These are phyloP conservation scores for Amazona ochrocephala DNA, from an alignment of 2,797 vertebrate genomes.

Conservation along the genomic window DNA sequence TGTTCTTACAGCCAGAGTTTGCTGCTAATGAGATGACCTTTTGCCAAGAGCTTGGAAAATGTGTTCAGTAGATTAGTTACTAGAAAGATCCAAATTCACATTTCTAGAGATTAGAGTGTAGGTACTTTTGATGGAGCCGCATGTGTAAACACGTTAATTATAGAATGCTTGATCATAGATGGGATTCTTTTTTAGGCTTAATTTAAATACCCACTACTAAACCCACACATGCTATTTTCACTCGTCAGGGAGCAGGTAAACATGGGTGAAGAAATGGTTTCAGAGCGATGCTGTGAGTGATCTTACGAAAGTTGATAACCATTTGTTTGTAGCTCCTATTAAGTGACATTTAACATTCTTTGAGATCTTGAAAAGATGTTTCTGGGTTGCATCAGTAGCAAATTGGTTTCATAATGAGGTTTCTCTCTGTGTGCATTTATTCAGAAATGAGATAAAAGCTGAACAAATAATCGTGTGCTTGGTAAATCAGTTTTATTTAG, in stretches of 20 bases:
- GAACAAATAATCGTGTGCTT: not conserved
- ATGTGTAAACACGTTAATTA: conserved; percentile 42
- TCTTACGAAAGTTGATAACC: not conserved
- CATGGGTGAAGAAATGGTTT: not conserved
- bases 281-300: not conserved
- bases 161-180: not conserved
- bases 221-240: not conserved
- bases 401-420: not conserved
- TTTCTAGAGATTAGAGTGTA: not conserved
- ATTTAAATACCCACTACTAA: not conserved
- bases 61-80: not conserved
- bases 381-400: not conserved
- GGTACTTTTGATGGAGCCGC: not conserved
- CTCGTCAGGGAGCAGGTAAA: not conserved
- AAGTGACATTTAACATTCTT: not conserved
- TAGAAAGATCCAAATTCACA: not conserved
- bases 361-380: not conserved
- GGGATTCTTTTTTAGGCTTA: not conserved
- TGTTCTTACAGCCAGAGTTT: not conserved
- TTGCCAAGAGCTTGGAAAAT: not conserved
- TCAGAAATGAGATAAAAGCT: not conserved
- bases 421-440: not conserved
- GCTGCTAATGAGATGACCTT: conserved; percentile 7
- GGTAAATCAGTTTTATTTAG: conserved; percentile 21
- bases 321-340: not conserved